A percentile compares a stretch with the other conserved stretches of the same genome.
Evolutionary conservation across 2,888 invertebrate species (phyloP).

Genomic region (Synanthedon tipuliformis): DNA sequence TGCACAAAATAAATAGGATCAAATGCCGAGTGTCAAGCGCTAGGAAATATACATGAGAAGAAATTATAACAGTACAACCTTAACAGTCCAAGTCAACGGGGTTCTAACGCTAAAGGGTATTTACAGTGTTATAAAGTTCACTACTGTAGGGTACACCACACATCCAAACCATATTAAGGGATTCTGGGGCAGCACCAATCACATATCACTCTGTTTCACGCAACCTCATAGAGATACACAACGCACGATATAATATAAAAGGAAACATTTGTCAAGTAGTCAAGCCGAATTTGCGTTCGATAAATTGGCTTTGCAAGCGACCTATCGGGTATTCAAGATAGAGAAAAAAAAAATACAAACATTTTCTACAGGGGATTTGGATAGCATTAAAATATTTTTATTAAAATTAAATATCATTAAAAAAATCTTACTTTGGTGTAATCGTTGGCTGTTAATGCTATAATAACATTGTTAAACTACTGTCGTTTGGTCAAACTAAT

Average conservation of each 20-base stretch:
- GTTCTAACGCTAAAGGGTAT: constrained; percentile 30
- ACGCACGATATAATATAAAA: not conserved
- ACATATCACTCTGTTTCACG: constrained; percentile 52
- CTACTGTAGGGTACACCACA: constrained; percentile 51
- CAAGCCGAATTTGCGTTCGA: not conserved
- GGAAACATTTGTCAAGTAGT: not conserved
- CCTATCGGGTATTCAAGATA: too few species aligned
- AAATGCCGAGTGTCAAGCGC: constrained; percentile 35
- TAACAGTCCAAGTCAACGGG: constrained; percentile 40
- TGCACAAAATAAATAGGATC: constrained; percentile 13
- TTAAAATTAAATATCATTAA: too few species aligned
- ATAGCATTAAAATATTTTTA: too few species aligned
- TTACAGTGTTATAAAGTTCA: constrained; percentile 36
- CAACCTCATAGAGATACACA: constrained; percentile 48
- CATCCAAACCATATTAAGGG: constrained; percentile 46
- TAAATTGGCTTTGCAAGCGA: not conserved
- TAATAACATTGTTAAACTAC: too few species aligned
- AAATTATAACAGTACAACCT: constrained; percentile 38
- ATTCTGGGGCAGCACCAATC: constrained; percentile 67
- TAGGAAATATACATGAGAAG: constrained; percentile 28
- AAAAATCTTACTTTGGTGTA: too few species aligned
- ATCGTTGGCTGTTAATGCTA: too few species aligned
- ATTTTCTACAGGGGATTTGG: too few species aligned
- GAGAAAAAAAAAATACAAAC: too few species aligned
- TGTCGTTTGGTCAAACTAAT: too few species aligned